Base-by-base conservation (phyloP, 2,113 vertebrate species). In the Vulpes ferrilata region DNA sequence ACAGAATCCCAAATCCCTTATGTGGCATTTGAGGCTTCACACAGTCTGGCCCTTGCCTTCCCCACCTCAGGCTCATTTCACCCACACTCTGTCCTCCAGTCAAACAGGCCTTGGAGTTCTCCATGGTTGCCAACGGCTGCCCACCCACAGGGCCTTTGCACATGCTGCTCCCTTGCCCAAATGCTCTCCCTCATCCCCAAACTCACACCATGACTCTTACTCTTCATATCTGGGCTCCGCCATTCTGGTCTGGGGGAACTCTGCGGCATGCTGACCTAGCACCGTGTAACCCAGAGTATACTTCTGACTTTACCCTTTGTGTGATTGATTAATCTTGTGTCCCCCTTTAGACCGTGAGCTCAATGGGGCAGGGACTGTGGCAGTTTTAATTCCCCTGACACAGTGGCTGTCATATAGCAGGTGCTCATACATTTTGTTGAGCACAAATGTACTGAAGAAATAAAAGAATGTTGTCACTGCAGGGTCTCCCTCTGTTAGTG, bases 331-430 rank as follows among this genome's bases (percentile, higher is more conserved):
- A 53, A 32, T 30, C 7, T 69, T 48, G 83, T 88, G 43, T 81
- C 25, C n/a, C 2, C 0, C 51, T 82, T 35, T 59, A 64, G 67
- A 38, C 48, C 1, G 25, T 11, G 57, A 73, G 51, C 38, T 76
- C 60, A 2, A 2, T 0, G 7, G 60, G n/a, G 19, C 13, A 2
- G 64, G 51, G 13, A 11, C 23, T 5, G 16, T 8, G 38, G 15
- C 1, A 8, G 4, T 19, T 83, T 83, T 10, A 1, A 12, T 65
- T 74, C 67, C 16, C 53, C 55, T 23, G 23, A 55, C n/a, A 11
- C 22, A 23, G 32, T 38, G 32, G 32, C 55, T 48, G 25, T 76
- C 30, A 6, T 30, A 16, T 16, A 23, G 23, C 25, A 87, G 38
- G 5, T 38, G 35, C 35, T 80, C 25, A 22, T 35, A 35, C 35